These are phyloP conservation scores for Prosopocoilus inquinatus DNA, from an alignment of 2,888 invertebrate genomes.

Conservation along the genomic window DNA sequence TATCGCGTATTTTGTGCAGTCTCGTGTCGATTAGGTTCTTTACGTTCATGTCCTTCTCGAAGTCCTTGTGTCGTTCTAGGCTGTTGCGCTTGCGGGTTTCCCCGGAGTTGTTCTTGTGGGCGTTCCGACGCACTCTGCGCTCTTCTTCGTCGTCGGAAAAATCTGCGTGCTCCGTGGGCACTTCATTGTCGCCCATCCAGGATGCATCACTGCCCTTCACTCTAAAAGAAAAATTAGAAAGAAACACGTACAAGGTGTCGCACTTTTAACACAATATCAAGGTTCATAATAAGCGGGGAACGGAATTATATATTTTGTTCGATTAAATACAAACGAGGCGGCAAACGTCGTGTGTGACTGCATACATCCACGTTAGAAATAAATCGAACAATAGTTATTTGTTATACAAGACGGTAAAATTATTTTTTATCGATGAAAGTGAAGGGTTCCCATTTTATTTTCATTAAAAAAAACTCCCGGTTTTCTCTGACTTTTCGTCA, in stretches of 20 bases:
- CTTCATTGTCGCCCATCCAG: conserved; percentile 80
- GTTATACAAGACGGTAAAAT: no score
- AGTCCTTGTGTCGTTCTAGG: conserved; percentile 40
- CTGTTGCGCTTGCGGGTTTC: conserved; percentile 36
- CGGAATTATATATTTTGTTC: no score
- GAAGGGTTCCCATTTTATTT: no score
- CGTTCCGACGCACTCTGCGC: conserved; percentile 45
- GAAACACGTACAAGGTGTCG: conserved; percentile 4
- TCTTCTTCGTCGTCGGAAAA: conserved; percentile 89
- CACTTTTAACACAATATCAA: no score
- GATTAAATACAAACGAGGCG: no score
- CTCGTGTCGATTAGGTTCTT: conserved; percentile 45
- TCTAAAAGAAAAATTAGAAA: conserved; percentile 51
- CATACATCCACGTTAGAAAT: no score
- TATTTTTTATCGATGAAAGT: no score
- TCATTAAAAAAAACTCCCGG: no score
- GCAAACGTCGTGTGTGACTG: no score
- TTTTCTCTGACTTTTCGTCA: no score
- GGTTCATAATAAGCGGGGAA: no score
- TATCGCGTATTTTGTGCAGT: conserved; percentile 29
- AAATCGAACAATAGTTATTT: no score
- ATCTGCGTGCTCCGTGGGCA: conserved; percentile 68
- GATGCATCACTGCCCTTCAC: conserved; percentile 86
- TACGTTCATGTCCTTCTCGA: conserved; percentile 47
- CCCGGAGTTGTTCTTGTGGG: conserved; percentile 34